phyloP scores from a whole-genome alignment of 2,888 invertebrate species.

The Cataglyphis livida region DNA sequence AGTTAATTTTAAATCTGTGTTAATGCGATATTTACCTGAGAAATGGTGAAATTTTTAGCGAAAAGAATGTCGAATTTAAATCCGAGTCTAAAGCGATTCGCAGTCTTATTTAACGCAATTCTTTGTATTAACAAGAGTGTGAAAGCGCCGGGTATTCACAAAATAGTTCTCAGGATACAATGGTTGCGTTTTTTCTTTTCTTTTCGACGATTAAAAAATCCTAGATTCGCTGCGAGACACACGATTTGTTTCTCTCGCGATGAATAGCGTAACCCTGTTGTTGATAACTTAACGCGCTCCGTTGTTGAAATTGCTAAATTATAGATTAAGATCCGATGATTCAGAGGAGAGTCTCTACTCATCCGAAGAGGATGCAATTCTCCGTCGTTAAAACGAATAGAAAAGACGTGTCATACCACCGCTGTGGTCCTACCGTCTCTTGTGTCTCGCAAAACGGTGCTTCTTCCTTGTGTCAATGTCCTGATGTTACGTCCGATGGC shows the following conservation, averaged over 20 bases:
- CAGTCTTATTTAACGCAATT: background rate
- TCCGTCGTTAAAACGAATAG: slow-evolving; percentile 53
- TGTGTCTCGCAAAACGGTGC: slow-evolving; percentile 57
- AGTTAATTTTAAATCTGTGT: slow-evolving; percentile 64
- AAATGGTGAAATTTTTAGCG: slow-evolving; percentile 10
- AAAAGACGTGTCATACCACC: slow-evolving; percentile 54
- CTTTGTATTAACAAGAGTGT: background rate
- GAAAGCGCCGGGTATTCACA: background rate
- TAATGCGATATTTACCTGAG: slow-evolving; percentile 28
- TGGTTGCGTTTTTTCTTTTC: background rate
- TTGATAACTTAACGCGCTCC: background rate
- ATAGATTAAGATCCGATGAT: slow-evolving; percentile 29
- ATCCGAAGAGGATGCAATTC: slow-evolving; percentile 41
- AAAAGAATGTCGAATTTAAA: background rate
- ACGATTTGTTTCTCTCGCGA: background rate
- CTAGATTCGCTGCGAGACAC: background rate
- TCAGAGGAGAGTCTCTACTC: slow-evolving; percentile 41
- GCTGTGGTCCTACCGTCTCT: slow-evolving; percentile 54
- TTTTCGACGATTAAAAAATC: background rate
- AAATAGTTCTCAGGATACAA: background rate
- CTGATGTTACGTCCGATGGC: slow-evolving; percentile 61
- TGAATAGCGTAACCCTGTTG: slow-evolving; percentile 5
- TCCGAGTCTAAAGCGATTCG: background rate
- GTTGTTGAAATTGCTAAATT: slow-evolving; percentile 44
- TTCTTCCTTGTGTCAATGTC: slow-evolving; percentile 71